Evolutionary conservation across 2,113 vertebrate genomes (phyloP), one percentile per base, ranked within the genome.

Genomic region (Pica pica): DNA sequence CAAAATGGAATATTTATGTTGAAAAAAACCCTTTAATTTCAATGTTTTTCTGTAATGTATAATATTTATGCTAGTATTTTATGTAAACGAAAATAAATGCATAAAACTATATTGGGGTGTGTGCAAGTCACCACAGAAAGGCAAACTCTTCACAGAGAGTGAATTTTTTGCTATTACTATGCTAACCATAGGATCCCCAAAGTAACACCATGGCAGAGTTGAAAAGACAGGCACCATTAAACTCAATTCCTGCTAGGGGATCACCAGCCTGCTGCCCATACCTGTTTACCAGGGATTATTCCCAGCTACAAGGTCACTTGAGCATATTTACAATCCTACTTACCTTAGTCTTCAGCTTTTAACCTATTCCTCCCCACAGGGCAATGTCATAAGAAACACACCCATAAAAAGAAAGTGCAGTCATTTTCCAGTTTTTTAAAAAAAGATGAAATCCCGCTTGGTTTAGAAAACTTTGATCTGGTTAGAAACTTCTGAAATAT

Each of bases 141-240:
- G 9, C 10, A 55, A 6, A 4, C 3, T 68, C 30, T 61, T 75
- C n/a, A 60, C 5, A 55, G 15, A 68, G 16, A 75, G 46, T 22
- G 46, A 60, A 16, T 41, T 60, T 67, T 39, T 53, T 46, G 41
- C 9, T 28, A 9, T 41, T 10, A 30, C 15, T 0, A 0, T 6
- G 4, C 24, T 41, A 22, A 26, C n/a, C 30, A 31, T 27, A 28
- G 17, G 21, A 26, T 35, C 30, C 9, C 24, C 16, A 28, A 75
- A 82, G 61, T 35, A 26, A 4, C 6, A 53, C 46, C 28, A 28
- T 13, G 13, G 19, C 20, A 60, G 50, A 65, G 27, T 15, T 57
- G 35, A 80, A 60, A 75, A 68, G 41, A 9, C 23, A 41, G 30
- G 7, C 9, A 41, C 46, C n/a, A 41, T 35, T 53, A 47, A 61